Percentiles rank a stretch among this genome's conserved stretches.
Evolutionary conservation across 1,140 invertebrate species (phyloP).

Genomic region (Zaprionus tsacasi): DNA sequence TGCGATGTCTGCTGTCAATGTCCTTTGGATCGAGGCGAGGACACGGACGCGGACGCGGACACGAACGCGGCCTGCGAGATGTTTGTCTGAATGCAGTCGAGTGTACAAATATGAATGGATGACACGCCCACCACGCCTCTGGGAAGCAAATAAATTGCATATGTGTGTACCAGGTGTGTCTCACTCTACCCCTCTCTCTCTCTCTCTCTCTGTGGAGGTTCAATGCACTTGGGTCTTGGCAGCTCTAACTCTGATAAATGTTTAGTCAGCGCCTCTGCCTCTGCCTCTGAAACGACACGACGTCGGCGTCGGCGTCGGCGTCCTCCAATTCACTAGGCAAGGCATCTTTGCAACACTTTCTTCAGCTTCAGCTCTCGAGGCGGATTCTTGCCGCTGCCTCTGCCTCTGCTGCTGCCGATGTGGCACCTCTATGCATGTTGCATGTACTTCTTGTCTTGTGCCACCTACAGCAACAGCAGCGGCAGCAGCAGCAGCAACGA

Average conservation of each 20-base stretch:
- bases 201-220: slow-evolving; percentile 42
- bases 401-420: background rate
- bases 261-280: slow-evolving; percentile 58
- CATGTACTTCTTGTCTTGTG: slow-evolving; percentile 2
- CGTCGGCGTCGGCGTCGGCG: no score
- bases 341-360: slow-evolving; percentile 52
- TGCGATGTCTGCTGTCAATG: slow-evolving; percentile 66
- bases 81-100: slow-evolving; percentile 69
- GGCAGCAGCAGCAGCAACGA: slow-evolving; percentile 28
- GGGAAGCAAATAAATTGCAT: slow-evolving; percentile 68
- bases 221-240: slow-evolving; percentile 57
- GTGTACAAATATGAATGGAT: slow-evolving; percentile 78
- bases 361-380: slow-evolving; percentile 15
- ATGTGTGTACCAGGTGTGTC: slow-evolving; percentile 12
- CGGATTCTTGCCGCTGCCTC: slow-evolving; percentile 11
- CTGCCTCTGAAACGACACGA: background rate
- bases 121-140: slow-evolving; percentile 58
- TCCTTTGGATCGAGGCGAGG: slow-evolving; percentile 32
- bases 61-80: slow-evolving; percentile 15
- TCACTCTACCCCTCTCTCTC: background rate
- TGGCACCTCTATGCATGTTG: background rate
- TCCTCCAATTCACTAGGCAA: slow-evolving; percentile 28
- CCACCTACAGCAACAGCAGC: slow-evolving; percentile 3
- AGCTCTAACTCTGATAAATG: slow-evolving; percentile 64
- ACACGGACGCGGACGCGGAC: slow-evolving; percentile 2